Conservation (phyloP, 2,113 vertebrate genomes). For the Bos javanicus region DNA sequence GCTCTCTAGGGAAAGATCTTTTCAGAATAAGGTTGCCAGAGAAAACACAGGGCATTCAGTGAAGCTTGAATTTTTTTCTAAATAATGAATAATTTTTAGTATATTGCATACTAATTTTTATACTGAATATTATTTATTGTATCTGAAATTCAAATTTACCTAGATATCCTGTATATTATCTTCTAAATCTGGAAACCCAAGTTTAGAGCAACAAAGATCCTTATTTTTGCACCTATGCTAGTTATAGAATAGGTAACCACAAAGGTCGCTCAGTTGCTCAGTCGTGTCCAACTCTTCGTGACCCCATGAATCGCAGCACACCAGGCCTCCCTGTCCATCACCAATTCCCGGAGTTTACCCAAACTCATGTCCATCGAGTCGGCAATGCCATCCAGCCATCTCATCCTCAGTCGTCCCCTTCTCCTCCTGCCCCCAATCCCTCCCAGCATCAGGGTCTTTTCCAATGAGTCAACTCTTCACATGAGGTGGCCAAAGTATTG, state of each 20-base stretch:
- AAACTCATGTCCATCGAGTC: too few relatives aligned
- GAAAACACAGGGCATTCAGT: background rate
- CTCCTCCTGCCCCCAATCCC: too few relatives aligned
- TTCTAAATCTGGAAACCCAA: background rate
- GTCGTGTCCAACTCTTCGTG: accelerated
- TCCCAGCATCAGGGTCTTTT: too few relatives aligned
- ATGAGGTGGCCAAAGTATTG: too few relatives aligned
- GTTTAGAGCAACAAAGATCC: background rate
- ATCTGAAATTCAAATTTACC: constrained; percentile 31
- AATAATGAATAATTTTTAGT: constrained; percentile 22
- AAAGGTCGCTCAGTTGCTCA: background rate
- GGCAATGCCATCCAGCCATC: too few relatives aligned
- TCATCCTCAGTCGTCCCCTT: too few relatives aligned
- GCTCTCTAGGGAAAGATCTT: background rate
- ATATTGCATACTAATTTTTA: constrained; percentile 25
- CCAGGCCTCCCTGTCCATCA: too few relatives aligned
- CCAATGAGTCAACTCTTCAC: too few relatives aligned
- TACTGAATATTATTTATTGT: constrained; percentile 8
- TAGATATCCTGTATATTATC: background rate
- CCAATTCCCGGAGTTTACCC: accelerated
- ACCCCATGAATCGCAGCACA: too few relatives aligned
- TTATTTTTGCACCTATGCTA: background rate
- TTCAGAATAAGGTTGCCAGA: background rate
- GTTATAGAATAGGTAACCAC: background rate
- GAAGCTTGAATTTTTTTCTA: background rate